Percentiles rank a stretch among this genome's conserved stretches.
These are phyloP conservation scores for Macrochelys suwanniensis DNA, from an alignment of 2,797 vertebrate species.

Conservation along the genomic window DNA sequence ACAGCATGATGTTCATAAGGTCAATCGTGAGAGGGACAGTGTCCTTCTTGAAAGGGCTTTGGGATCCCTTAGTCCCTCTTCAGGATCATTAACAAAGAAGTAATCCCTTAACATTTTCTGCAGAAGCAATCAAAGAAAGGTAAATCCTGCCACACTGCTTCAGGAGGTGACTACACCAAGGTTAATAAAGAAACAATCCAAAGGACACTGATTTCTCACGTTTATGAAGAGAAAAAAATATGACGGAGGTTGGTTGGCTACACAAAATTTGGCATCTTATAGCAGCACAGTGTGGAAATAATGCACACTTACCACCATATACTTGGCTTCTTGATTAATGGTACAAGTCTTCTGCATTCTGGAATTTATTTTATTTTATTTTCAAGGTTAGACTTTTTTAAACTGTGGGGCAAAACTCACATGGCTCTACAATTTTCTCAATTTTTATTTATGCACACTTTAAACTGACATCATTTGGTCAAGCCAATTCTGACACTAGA, in stretches of 20 bases:
- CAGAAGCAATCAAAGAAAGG: background rate
- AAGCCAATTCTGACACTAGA: background rate
- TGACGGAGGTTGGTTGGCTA: background rate
- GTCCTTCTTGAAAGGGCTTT: fast-evolving
- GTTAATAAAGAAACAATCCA: background rate
- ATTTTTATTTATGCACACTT: background rate
- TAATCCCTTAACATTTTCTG: background rate
- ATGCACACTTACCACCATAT: fast-evolving
- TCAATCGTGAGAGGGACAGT: background rate
- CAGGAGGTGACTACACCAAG: background rate
- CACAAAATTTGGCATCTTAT: background rate
- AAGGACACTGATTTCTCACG: slow-evolving; percentile 1
- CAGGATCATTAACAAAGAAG: background rate
- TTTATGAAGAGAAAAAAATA: background rate
- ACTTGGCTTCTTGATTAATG: background rate
- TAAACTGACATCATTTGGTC: background rate
- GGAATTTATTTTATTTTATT: background rate
- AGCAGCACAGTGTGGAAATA: background rate
- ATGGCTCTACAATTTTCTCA: background rate
- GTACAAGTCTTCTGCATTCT: background rate
- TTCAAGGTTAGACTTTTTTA: background rate
- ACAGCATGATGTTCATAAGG: background rate
- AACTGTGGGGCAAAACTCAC: background rate
- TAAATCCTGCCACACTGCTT: background rate
- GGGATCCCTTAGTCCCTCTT: background rate